These are phyloP conservation scores for Eristalinus sepulchralis DNA, from an alignment of 2,888 invertebrate genomes.

Conservation along the genomic window DNA sequence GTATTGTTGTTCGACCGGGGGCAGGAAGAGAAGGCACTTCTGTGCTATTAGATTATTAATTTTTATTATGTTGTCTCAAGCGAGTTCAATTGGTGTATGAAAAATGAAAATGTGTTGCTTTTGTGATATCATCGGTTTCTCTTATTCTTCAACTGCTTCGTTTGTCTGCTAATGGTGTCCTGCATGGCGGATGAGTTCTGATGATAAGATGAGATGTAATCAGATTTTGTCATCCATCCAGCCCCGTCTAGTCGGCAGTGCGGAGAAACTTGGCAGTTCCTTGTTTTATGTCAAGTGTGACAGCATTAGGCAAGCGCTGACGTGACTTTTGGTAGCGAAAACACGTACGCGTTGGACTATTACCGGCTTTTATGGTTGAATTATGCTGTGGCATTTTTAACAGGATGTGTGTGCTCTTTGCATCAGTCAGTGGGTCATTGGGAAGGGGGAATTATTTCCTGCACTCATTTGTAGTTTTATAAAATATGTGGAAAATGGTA, in stretches of 20 bases:
- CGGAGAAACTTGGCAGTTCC: not conserved
- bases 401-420: not conserved
- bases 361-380: not conserved
- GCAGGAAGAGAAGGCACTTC: not conserved
- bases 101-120: slow-evolving; percentile 3
- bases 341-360: not conserved
- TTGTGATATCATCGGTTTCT: slow-evolving; percentile 1
- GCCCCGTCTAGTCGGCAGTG: no score
- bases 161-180: not conserved
- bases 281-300: not conserved
- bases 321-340: not conserved
- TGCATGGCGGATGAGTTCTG: not conserved
- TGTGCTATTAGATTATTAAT: slow-evolving; percentile 34
- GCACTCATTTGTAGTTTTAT: no score
- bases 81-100: slow-evolving; percentile 22
- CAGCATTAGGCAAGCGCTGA: not conserved
- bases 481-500: no score
- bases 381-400: not conserved
- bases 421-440: not conserved
- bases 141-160: not conserved
- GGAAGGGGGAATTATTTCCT: not conserved
- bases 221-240: no score
- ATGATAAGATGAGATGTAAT: not conserved
- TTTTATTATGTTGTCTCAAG: slow-evolving; percentile 28
- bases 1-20: not conserved